Percentiles rank a stretch among this genome's conserved stretches.
phyloP scores from a whole-genome alignment of 2,888 invertebrate genomes.

The Pollenia amentaria region DNA sequence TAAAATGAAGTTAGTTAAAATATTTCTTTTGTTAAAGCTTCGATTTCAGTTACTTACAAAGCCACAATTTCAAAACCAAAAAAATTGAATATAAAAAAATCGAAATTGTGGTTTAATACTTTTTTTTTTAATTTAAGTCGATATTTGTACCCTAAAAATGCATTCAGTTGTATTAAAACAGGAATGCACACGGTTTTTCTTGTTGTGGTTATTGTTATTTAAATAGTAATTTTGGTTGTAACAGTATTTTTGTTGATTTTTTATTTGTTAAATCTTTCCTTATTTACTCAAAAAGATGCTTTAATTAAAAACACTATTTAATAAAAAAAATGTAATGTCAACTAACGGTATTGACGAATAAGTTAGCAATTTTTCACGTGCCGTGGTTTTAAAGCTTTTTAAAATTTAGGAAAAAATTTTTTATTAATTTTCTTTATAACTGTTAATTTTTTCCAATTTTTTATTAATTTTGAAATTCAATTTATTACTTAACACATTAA shows the following conservation, averaged over 20 bases:
- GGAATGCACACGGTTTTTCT: conserved; percentile 58
- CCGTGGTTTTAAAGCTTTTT: not conserved
- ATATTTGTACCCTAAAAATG: conserved; percentile 66
- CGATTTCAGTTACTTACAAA: conserved; percentile 49
- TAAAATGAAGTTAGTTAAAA: conserved; percentile 57
- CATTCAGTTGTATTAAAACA: conserved; percentile 72
- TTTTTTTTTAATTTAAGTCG: conserved; percentile 54
- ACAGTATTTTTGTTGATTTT: conserved; percentile 13
- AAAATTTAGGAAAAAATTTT: not conserved
- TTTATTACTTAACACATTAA: not conserved
- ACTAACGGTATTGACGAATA: conserved; percentile 39
- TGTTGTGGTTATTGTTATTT: conserved; percentile 30
- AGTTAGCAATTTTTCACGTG: conserved; percentile 19
- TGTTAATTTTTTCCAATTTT: not conserved
- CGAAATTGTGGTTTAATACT: conserved; percentile 58
- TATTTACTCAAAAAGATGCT: conserved; percentile 30
- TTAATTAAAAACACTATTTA: conserved; percentile 28
- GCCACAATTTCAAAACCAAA: conserved; percentile 48
- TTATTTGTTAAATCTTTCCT: conserved; percentile 43
- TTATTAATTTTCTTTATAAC: not conserved
- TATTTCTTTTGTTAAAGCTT: conserved; percentile 41
- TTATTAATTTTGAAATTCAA: conserved; percentile 17
- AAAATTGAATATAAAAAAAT: conserved; percentile 3
- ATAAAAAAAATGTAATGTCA: not conserved
- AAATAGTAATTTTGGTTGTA: not conserved